Percentiles rank a stretch among this genome's conserved stretches.
These are phyloP conservation scores for Mellilla xanthometata DNA, from an alignment of 2,888 invertebrate species.

Conservation along the genomic window DNA sequence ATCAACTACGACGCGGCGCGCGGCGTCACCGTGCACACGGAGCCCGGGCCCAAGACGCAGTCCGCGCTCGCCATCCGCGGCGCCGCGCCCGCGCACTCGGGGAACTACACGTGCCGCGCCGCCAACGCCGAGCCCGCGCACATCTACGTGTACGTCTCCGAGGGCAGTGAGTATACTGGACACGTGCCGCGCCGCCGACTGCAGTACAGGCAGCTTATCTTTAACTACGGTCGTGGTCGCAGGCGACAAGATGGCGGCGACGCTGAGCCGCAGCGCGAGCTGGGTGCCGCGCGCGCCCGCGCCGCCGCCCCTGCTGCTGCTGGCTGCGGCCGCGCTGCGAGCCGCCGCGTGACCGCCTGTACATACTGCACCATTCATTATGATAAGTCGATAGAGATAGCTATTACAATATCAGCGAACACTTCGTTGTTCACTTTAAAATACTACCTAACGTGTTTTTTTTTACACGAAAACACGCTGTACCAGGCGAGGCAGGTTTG, in stretches of 20 bases:
- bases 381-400: too few species aligned
- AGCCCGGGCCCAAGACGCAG: constrained; percentile 92
- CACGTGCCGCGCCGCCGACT: too few species aligned
- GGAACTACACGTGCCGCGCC: constrained; percentile 95
- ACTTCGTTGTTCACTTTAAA: too few species aligned
- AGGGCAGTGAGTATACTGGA: constrained; percentile 84
- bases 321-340: not conserved
- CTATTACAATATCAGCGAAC: too few species aligned
- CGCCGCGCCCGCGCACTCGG: constrained; percentile 92
- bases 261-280: constrained; percentile 87
- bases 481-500: too few species aligned
- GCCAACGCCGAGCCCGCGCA: constrained; percentile 95
- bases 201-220: too few species aligned
- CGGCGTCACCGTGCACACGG: constrained; percentile 91
- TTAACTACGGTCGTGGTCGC: too few species aligned
- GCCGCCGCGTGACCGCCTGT: too few species aligned
- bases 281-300: constrained; percentile 15
- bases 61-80: constrained; percentile 92
- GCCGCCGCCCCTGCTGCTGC: constrained; percentile 14
- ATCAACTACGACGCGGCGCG: constrained; percentile 95
- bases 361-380: too few species aligned
- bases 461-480: too few species aligned
- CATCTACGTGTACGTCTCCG: constrained; percentile 94
- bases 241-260: constrained; percentile 97
- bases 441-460: too few species aligned